Evolutionary conservation across 2,888 invertebrate species (phyloP), one percentile per base, ranked within the genome.

Genomic region (Meloe dianella): DNA sequence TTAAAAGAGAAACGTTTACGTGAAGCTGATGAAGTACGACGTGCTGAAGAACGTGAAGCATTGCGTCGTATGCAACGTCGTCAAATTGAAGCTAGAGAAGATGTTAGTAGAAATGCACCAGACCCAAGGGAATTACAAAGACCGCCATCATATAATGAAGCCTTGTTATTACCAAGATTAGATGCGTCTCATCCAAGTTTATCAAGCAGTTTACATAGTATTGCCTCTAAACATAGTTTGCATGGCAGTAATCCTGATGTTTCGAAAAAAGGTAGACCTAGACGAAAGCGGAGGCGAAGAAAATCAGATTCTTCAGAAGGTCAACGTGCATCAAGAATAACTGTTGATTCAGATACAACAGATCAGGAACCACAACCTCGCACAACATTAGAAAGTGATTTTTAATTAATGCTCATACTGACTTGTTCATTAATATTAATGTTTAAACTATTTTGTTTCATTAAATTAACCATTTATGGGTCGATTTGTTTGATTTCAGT

Each of bases 121-220:
- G 91, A 91, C 80, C 89, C 89, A 0, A 86, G 91, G 73, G 92
- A 92, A 82, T 80, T 88, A 60, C 85, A 90, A 32, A 87, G 89
- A 66, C 90, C 92, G 41, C 93, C 93, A 0, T 90, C 90, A 3
- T 93, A 93, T 76, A 90, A 89, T 75, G 93, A 92, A 84, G 93
- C 93, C 35, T 85, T 93, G 64, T 86, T 89, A 22, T 90, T 93
- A 89, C 91, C 92, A 1, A 89, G 90, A 78, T 76, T 91, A 47
- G 89, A 88, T 74, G 81, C 86, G 4, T 90, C 90, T 0, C 87
- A 86, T 75, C 87, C 88, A 74, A 82, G 80, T 69, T 72, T 83
- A 60, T 75, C 79, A n/a, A 82, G 80, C 54, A 83, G 83, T 69
- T 68, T 79, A 60, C 79, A 77, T 57, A 82, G 81, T 65, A 65